Percentiles rank a stretch among this genome's conserved stretches.
Conservation (phyloP, 64 coral and sea anemone genomes). For the Anthopleura sola region DNA sequence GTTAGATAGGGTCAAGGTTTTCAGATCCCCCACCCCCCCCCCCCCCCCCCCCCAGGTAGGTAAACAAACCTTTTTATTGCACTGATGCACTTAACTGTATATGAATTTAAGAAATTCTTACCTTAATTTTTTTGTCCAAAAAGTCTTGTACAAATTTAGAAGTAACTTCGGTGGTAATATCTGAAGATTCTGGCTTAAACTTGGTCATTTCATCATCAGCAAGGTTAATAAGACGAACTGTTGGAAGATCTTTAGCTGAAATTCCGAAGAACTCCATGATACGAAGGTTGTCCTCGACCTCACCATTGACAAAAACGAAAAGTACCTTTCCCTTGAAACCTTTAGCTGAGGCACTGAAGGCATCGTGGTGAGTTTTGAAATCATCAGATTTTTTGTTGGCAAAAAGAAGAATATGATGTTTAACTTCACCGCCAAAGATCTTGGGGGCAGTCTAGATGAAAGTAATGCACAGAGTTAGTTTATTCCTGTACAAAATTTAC, state of each 20-base stretch:
- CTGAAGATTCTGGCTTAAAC: conserved; percentile 74
- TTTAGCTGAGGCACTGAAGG: conserved; percentile 74
- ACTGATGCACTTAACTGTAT: no score
- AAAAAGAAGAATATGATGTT: conserved; percentile 91
- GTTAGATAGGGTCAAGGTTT: no score
- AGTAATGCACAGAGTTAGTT: not conserved
- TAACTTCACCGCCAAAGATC: conserved; percentile 97
- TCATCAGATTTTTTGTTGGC: conserved; percentile 72
- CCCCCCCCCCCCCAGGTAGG: no score
- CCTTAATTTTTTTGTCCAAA: conserved; percentile 86
- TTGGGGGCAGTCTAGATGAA: conserved; percentile 88
- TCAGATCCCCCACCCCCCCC: no score
- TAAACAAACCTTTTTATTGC: no score
- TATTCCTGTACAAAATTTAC: not conserved
- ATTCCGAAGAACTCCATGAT: conserved; percentile 98
- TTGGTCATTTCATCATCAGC: conserved; percentile 95
- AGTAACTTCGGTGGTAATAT: conserved; percentile 68
- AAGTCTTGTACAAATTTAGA: conserved; percentile 73
- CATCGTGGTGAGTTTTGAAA: conserved; percentile 70
- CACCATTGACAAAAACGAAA: conserved; percentile 89
- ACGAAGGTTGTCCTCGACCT: conserved; percentile 89
- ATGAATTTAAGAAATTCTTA: not conserved
- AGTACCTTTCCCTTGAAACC: conserved; percentile 97
- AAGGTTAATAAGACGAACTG: conserved; percentile 94
- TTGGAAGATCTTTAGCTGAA: conserved; percentile 70